phyloP scores from a whole-genome alignment of 2,888 invertebrate genomes.

The Escarpia spicata region DNA sequence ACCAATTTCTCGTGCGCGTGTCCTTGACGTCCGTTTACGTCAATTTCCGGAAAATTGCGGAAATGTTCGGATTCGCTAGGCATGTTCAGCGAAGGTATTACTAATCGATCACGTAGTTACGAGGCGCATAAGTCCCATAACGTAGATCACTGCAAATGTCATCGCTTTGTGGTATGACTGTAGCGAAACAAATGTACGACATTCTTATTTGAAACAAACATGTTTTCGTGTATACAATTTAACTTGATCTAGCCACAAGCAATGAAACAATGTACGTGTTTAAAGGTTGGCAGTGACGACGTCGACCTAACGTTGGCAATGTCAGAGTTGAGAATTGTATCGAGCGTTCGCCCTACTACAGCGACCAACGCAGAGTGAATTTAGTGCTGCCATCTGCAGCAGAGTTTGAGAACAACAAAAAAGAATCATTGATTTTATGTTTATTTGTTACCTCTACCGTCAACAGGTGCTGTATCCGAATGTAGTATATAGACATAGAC shows the following conservation, averaged over 20 bases:
- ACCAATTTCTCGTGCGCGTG: slow-evolving; percentile 10
- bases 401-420: no score
- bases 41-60: not conserved
- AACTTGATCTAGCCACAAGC: not conserved
- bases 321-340: not conserved
- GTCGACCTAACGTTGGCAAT: not conserved
- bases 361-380: no score
- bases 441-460: no score
- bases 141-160: not conserved
- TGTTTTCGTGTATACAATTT: not conserved
- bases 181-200: not conserved
- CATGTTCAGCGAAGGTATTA: not conserved
- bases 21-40: not conserved
- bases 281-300: not conserved
- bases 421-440: no score
- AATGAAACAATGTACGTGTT: not conserved
- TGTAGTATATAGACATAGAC: no score
- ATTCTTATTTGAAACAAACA: not conserved
- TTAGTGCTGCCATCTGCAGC: no score
- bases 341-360: no score
- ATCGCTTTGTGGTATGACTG: not conserved
- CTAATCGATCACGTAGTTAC: not conserved
- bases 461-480: no score
- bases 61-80: not conserved
- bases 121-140: not conserved